phyloP scores from a whole-genome alignment of 2,113 vertebrate genomes.

The Laticauda colubrina region DNA sequence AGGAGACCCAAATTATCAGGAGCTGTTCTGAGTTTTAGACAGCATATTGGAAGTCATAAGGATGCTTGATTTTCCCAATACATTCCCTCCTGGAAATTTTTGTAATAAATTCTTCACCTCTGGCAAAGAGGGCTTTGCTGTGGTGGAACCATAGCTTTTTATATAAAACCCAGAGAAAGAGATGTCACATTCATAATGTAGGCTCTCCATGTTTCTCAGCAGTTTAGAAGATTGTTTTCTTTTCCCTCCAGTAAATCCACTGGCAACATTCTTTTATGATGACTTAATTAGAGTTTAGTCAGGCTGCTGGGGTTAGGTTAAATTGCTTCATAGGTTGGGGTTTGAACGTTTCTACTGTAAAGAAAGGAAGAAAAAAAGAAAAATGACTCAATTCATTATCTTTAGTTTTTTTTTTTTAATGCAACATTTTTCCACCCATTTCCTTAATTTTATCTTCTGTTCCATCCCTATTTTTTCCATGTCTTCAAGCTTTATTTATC shows the following conservation, averaged over 20 bases:
- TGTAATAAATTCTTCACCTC: constrained; percentile 1
- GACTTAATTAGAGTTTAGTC: constrained; percentile 16
- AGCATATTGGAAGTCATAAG: background rate
- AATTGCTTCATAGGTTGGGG: background rate
- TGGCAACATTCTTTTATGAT: background rate
- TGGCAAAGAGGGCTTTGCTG: background rate
- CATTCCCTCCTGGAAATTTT: background rate
- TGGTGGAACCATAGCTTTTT: background rate
- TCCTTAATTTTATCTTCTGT: background rate
- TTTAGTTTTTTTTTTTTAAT: background rate
- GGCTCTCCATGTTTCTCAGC: background rate
- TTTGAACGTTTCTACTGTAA: background rate
- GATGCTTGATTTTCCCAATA: background rate
- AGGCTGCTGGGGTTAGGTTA: background rate
- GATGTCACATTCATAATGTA: background rate
- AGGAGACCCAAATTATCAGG: background rate
- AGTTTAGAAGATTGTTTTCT: background rate
- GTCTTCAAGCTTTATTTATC: background rate
- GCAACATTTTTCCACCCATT: background rate
- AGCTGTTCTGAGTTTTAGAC: background rate
- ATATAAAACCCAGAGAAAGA: background rate
- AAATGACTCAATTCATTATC: background rate
- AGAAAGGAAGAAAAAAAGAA: background rate
- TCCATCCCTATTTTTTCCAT: background rate
- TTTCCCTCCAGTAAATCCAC: background rate